Percentiles rank a stretch among this genome's conserved stretches.
Conservation (phyloP, 2,888 invertebrate genomes). For the Crocallis elinguaria region DNA sequence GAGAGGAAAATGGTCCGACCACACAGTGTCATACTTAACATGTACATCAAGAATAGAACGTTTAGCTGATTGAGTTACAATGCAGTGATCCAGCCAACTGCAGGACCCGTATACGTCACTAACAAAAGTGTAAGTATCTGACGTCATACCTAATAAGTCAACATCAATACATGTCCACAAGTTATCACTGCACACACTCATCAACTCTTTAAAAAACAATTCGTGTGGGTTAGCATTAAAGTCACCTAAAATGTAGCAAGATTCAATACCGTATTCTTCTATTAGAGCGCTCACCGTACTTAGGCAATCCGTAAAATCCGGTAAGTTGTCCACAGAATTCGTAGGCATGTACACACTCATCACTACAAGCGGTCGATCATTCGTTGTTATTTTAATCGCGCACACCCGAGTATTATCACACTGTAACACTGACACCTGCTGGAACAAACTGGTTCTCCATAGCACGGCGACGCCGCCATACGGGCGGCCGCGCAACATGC, state of each 20-base stretch:
- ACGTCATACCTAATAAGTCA: background rate
- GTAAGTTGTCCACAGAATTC: too few species aligned
- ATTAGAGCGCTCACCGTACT: conserved; percentile 5
- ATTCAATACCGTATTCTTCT: conserved; percentile 5
- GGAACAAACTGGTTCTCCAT: background rate
- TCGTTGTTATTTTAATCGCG: too few species aligned
- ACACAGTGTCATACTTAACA: conserved; percentile 1
- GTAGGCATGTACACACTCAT: conserved; percentile 11
- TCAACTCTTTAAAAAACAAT: background rate
- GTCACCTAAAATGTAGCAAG: conserved; percentile 2
- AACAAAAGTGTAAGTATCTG: background rate
- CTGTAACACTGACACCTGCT: background rate
- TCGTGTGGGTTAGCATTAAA: too few species aligned
- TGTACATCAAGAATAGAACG: background rate
- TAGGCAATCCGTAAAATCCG: too few species aligned
- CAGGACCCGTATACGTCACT: background rate
- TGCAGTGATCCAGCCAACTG: conserved; percentile 12
- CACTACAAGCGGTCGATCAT: background rate
- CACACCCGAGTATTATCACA: background rate
- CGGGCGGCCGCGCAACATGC: background rate
- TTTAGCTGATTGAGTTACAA: too few species aligned
- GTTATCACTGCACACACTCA: background rate
- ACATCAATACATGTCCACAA: too few species aligned
- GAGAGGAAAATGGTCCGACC: conserved; percentile 11
- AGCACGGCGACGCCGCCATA: background rate